Evolutionary conservation across 2,888 invertebrate species (phyloP).

Genomic region (Physocephala rufipes): DNA sequence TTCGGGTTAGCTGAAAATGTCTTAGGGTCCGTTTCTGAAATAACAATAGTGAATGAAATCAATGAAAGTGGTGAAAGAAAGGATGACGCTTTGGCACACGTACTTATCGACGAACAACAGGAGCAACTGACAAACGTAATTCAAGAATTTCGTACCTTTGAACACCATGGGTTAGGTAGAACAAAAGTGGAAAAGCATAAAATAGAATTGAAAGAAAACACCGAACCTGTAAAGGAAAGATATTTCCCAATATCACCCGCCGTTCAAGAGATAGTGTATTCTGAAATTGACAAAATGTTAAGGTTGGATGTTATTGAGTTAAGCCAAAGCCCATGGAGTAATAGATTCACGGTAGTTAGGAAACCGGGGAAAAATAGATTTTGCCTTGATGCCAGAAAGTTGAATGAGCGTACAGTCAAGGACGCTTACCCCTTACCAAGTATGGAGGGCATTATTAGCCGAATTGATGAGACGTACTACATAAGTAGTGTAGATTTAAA

Average conservation of each 20-base stretch:
- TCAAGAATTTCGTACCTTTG: constrained; percentile 5
- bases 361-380: no score
- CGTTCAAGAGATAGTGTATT: constrained; percentile 36
- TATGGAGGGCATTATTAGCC: constrained; percentile 44
- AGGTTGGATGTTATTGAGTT: constrained; percentile 49
- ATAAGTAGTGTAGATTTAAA: constrained; percentile 46
- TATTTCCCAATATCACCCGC: no score
- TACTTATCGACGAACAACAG: not conserved
- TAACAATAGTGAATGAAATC: no score
- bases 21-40: not conserved
- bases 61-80: no score
- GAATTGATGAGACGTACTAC: constrained; percentile 45
- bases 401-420: no score
- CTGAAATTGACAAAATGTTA: constrained; percentile 54
- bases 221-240: no score
- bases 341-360: constrained; percentile 48
- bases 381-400: no score
- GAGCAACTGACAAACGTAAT: constrained; percentile 21
- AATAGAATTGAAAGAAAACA: no score
- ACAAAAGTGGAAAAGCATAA: constrained; percentile 27
- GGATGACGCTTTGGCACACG: no score
- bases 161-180: constrained; percentile 29
- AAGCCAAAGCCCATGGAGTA: constrained; percentile 51
- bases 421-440: no score
- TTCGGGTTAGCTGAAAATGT: constrained; percentile 33